Percentiles rank a stretch among this genome's conserved stretches.
Conservation (phyloP, 1,140 invertebrate genomes). For the Drosophila equinoxialis region DNA sequence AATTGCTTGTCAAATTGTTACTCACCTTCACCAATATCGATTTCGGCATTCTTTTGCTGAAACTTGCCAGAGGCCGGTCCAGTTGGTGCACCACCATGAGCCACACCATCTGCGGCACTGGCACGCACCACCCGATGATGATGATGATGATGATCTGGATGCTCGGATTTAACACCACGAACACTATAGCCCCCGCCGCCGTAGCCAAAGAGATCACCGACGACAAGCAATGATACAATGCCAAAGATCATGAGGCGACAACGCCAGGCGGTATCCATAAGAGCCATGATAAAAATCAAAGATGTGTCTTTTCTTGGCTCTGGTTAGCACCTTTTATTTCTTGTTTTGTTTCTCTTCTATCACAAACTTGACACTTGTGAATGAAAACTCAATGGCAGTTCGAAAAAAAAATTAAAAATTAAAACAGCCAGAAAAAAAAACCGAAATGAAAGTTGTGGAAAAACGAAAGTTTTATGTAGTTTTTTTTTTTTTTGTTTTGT, state of each 20-base stretch:
- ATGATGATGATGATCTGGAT: slow-evolving; percentile 38
- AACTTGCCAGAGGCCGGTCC: slow-evolving; percentile 74
- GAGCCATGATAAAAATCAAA: slow-evolving; percentile 40
- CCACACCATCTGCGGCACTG: slow-evolving; percentile 30
- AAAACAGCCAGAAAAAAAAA: background rate
- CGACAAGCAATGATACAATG: slow-evolving; percentile 69
- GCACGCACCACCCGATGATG: slow-evolving; percentile 36
- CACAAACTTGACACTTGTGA: slow-evolving; percentile 18
- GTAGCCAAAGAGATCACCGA: slow-evolving; percentile 79
- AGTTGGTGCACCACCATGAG: slow-evolving; percentile 50
- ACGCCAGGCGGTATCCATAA: slow-evolving; percentile 79
- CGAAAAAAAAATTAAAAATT: background rate
- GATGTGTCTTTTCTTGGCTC: background rate
- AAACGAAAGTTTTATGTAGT: slow-evolving; percentile 64
- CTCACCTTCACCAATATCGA: slow-evolving; percentile 82
- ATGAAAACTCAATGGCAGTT: slow-evolving; percentile 36
- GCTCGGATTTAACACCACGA: slow-evolving; percentile 71
- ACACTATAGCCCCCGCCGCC: slow-evolving; percentile 63
- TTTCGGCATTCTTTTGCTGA: slow-evolving; percentile 78
- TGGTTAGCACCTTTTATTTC: slow-evolving; percentile 51
- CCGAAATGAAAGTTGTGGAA: slow-evolving; percentile 26
- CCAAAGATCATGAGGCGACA: slow-evolving; percentile 78
- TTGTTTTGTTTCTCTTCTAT: slow-evolving; percentile 55
- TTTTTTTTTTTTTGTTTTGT: background rate
- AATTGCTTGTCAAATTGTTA: slow-evolving; percentile 27